Evolutionary conservation across 2,797 vertebrate genomes (phyloP).

Genomic region (Arnoldichthys spilopterus): DNA sequence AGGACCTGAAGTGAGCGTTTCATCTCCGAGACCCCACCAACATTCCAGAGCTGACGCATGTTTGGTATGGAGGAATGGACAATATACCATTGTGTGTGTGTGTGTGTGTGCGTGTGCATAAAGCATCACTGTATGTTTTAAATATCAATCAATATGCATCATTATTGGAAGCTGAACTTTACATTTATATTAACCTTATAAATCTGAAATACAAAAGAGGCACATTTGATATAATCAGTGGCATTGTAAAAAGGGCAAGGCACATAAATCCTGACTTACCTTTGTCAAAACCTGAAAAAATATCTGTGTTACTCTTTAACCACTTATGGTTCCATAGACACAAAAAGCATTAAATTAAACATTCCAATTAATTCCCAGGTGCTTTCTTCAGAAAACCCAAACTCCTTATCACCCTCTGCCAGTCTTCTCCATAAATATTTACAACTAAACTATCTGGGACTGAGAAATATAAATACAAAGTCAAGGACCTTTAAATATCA

Average conservation of each 20-base stretch:
- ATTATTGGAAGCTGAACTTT: too few species aligned
- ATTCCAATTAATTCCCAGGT: conserved; percentile 72
- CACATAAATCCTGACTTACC: conserved; percentile 67
- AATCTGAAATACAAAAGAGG: too few species aligned
- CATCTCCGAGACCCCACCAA: too few species aligned
- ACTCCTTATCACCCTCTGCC: conserved; percentile 76
- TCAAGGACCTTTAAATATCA: conserved; percentile 64
- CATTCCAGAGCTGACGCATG: too few species aligned
- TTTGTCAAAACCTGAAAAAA: conserved; percentile 59
- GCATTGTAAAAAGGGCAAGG: not conserved
- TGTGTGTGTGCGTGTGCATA: too few species aligned
- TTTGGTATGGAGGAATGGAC: too few species aligned
- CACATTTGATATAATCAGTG: not conserved
- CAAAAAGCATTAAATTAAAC: conserved; percentile 73
- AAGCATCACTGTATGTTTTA: too few species aligned
- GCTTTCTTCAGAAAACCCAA: conserved; percentile 75
- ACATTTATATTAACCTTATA: too few species aligned
- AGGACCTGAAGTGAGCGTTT: too few species aligned
- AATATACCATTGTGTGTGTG: too few species aligned
- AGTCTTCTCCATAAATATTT: conserved; percentile 82
- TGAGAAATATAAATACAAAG: conserved; percentile 76
- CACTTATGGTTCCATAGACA: conserved; percentile 65
- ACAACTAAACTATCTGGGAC: conserved; percentile 65
- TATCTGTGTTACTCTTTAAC: conserved; percentile 9
- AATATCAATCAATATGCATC: too few species aligned